phyloP scores from a whole-genome alignment of 2,113 vertebrate genomes.

The Laticauda colubrina region DNA sequence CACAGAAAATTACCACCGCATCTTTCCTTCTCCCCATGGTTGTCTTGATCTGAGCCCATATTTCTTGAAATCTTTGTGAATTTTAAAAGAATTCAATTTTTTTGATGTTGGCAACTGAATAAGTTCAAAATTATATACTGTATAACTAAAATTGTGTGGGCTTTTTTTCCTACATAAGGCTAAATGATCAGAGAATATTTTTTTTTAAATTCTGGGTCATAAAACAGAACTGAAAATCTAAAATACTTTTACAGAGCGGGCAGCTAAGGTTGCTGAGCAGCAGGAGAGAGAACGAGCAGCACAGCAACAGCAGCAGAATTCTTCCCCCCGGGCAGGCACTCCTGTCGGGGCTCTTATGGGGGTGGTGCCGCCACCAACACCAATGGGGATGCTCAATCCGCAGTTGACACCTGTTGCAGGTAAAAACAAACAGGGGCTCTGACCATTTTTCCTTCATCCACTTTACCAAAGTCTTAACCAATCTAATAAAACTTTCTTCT shows the following conservation, averaged over 20 bases:
- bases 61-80: slow-evolving; percentile 64
- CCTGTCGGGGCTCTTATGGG: slow-evolving; percentile 96
- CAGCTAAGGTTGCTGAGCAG: slow-evolving; percentile 99
- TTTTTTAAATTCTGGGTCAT: slow-evolving; percentile 74
- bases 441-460: slow-evolving; percentile 77
- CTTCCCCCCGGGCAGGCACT: slow-evolving; percentile 97
- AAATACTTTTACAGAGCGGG: slow-evolving; percentile 92
- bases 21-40: neutral
- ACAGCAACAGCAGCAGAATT: slow-evolving; percentile 85
- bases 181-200: slow-evolving; percentile 77
- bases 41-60: neutral
- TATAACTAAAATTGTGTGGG: slow-evolving; percentile 66
- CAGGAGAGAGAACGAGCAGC: slow-evolving; percentile 96
- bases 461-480: slow-evolving; percentile 74
- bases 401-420: slow-evolving; percentile 97
- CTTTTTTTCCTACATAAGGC: slow-evolving; percentile 70
- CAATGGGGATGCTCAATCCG: slow-evolving; percentile 98
- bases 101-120: slow-evolving; percentile 67
- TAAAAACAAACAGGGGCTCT: slow-evolving; percentile 86
- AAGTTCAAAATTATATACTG: slow-evolving; percentile 69
- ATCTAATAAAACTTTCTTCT: slow-evolving; percentile 65
- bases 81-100: slow-evolving; percentile 65
- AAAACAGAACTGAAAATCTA: slow-evolving; percentile 84
- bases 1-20: neutral
- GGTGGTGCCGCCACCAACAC: slow-evolving; percentile 94